Percentiles rank a stretch among this genome's conserved stretches.
Conservation (phyloP, 2,888 invertebrate species). For the Himalopsyche kuldschensis region DNA sequence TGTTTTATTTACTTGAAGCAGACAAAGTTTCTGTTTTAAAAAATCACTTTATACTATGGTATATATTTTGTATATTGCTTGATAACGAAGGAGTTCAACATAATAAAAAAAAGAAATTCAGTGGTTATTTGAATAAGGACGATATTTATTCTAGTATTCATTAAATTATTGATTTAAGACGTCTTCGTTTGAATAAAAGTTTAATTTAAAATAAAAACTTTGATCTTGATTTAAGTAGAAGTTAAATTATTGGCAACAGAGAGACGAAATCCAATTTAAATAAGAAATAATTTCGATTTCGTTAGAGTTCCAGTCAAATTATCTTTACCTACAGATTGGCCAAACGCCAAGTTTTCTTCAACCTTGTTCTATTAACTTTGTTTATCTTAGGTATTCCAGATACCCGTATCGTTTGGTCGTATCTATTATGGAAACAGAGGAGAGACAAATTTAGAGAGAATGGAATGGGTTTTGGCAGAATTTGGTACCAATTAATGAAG, state of each 20-base stretch:
- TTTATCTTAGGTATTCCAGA: neutral
- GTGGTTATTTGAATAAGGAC: too few relatives aligned
- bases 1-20: too few relatives aligned
- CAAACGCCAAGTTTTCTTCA: neutral
- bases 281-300: neutral
- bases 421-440: neutral
- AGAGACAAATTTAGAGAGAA: neutral
- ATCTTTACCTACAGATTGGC: neutral
- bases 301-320: neutral
- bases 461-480: neutral
- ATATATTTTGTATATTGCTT: too few relatives aligned
- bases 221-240: neutral
- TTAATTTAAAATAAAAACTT: too few relatives aligned
- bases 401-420: neutral
- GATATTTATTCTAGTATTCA: too few relatives aligned
- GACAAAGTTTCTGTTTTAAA: too few relatives aligned
- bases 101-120: too few relatives aligned
- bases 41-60: too few relatives aligned
- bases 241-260: neutral
- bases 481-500: neutral
- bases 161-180: too few relatives aligned
- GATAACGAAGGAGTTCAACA: too few relatives aligned
- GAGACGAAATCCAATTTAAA: neutral
- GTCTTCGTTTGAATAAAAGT: too few relatives aligned
- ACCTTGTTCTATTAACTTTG: neutral